Evolutionary conservation across 1,140 invertebrate species (phyloP).

Genomic region (Brachionus paranguensis): DNA sequence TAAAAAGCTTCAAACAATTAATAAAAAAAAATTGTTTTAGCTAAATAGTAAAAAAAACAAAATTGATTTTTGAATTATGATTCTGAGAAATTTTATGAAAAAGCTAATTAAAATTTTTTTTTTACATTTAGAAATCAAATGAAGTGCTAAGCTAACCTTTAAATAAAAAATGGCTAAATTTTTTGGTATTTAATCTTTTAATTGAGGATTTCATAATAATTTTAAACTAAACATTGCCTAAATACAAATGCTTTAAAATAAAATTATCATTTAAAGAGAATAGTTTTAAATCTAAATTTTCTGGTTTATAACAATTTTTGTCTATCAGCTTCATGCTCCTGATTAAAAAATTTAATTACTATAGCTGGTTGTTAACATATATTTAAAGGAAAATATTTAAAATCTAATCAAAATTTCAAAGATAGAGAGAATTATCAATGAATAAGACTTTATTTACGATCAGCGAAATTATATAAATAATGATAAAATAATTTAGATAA

Average conservation of each 20-base stretch:
- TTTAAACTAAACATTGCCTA: not conserved
- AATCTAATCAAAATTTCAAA: not conserved
- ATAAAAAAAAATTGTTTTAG: too few relatives aligned
- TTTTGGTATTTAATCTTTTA: not conserved
- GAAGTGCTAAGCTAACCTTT: not conserved
- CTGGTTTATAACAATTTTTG: not conserved
- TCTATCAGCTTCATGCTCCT: too few relatives aligned
- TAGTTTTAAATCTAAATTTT: not conserved
- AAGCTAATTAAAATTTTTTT: too few relatives aligned
- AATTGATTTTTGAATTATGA: not conserved
- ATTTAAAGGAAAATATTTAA: not conserved
- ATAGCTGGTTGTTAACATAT: not conserved
- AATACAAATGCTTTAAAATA: not conserved
- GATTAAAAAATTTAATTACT: too few relatives aligned
- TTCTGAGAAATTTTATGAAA: not conserved
- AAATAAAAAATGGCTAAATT: not conserved
- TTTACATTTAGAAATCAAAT: not conserved
- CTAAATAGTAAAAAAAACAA: too few relatives aligned
- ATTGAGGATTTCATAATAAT: not conserved
- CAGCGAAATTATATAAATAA: not conserved
- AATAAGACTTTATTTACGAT: not conserved
- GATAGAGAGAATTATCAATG: not conserved
- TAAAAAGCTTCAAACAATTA: too few relatives aligned
- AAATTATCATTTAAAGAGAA: not conserved
- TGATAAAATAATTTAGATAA: slow-evolving; percentile 3